Evolutionary conservation across 1,140 invertebrate genomes (phyloP).

Genomic region (Aphaenogaster floridana): DNA sequence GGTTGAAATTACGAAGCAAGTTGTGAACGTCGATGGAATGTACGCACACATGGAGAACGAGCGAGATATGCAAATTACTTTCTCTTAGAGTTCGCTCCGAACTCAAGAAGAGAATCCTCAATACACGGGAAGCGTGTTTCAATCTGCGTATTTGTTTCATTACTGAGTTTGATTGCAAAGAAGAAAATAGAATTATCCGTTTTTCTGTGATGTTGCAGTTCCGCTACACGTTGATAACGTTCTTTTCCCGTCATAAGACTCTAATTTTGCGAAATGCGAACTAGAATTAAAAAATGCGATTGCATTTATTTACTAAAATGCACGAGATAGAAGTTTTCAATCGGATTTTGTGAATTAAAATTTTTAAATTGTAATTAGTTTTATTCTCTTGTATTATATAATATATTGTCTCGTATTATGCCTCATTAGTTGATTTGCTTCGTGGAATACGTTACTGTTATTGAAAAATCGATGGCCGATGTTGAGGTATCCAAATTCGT

Average conservation of each 20-base stretch:
- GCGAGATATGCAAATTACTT: conserved; percentile 50
- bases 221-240: too few relatives aligned
- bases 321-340: background rate
- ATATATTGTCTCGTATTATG: background rate
- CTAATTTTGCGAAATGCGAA: background rate
- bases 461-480: background rate
- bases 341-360: background rate
- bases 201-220: background rate
- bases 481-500: background rate
- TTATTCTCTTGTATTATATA: background rate
- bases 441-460: background rate
- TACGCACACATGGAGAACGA: background rate
- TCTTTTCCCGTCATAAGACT: background rate
- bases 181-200: background rate
- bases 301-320: background rate
- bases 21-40: conserved; percentile 5
- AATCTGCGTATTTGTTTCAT: conserved; percentile 11
- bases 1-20: conserved; percentile 53
- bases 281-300: background rate
- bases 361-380: background rate
- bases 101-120: conserved; percentile 22
- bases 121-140: background rate
- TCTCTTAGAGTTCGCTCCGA: conserved; percentile 16
- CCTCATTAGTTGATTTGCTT: background rate
- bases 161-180: background rate